Evolutionary conservation across 2,888 invertebrate species (phyloP).

Genomic region (Willowsia nigromaculata): DNA sequence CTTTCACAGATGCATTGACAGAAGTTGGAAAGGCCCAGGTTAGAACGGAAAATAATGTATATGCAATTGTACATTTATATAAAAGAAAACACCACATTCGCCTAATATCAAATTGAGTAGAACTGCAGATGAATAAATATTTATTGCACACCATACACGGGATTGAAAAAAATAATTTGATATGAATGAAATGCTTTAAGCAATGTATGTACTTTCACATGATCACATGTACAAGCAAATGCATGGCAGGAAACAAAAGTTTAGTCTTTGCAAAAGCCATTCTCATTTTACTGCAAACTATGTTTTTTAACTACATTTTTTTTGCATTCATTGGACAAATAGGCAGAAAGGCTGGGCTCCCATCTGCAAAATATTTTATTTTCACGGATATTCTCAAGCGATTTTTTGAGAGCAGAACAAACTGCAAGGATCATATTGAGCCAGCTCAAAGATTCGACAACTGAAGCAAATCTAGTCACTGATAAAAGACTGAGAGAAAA

Average conservation of each 20-base stretch:
- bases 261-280: no score
- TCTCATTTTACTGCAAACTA: no score
- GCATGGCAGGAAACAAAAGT: no score
- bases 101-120: no score
- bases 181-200: no score
- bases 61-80: not conserved
- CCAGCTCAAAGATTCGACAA: not conserved
- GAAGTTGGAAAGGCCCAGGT: slow-evolving; percentile 33
- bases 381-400: slow-evolving; percentile 13
- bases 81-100: not conserved
- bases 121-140: no score
- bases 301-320: not conserved
- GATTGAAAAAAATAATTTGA: no score
- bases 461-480: not conserved
- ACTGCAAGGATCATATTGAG: slow-evolving; percentile 29
- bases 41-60: no score
- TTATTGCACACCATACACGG: no score
- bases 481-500: slow-evolving; percentile 49
- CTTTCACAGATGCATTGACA: slow-evolving; percentile 1
- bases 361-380: slow-evolving; percentile 31
- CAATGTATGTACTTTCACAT: no score
- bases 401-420: slow-evolving; percentile 31
- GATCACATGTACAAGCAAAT: no score
- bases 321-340: not conserved
- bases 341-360: slow-evolving; percentile 21